phyloP scores from a whole-genome alignment of 2,888 invertebrate species.

The Heliconius charithonia region DNA sequence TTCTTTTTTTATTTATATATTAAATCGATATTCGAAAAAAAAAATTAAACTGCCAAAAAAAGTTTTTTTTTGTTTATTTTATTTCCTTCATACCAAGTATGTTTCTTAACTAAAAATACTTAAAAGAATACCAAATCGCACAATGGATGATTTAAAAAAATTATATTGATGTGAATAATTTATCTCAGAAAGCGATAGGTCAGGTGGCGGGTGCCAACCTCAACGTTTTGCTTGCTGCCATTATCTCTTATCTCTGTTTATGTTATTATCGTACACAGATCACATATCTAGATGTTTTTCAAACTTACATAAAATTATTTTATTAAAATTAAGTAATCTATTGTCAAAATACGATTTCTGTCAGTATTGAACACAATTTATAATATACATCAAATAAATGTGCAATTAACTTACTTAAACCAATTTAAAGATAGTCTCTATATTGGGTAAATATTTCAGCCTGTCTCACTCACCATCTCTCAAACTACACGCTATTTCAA shows the following conservation, averaged over 20 bases:
- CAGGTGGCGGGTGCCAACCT: background rate
- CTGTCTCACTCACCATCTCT: background rate
- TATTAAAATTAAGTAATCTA: background rate
- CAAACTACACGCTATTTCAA: background rate
- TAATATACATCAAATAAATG: too few species aligned
- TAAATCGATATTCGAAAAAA: background rate
- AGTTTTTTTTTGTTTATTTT: too few species aligned
- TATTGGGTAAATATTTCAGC: too few species aligned
- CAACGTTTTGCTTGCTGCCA: constrained; percentile 19
- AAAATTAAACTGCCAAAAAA: too few species aligned
- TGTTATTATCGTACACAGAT: background rate
- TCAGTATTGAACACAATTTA: too few species aligned
- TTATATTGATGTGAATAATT: background rate
- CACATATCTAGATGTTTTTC: background rate
- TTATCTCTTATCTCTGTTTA: constrained; percentile 42
- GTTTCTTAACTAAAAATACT: background rate
- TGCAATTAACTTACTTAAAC: too few species aligned
- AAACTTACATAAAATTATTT: background rate
- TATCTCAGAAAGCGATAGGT: constrained; percentile 11
- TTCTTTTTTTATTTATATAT: background rate
- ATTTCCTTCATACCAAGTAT: too few species aligned
- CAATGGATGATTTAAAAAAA: background rate
- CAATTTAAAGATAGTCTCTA: too few species aligned
- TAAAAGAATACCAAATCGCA: background rate
- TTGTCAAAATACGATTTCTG: too few species aligned